A percentile compares a stretch with the other conserved stretches of the same genome.
Conservation (phyloP, 2,113 vertebrate species). For the Cavia aperea region DNA sequence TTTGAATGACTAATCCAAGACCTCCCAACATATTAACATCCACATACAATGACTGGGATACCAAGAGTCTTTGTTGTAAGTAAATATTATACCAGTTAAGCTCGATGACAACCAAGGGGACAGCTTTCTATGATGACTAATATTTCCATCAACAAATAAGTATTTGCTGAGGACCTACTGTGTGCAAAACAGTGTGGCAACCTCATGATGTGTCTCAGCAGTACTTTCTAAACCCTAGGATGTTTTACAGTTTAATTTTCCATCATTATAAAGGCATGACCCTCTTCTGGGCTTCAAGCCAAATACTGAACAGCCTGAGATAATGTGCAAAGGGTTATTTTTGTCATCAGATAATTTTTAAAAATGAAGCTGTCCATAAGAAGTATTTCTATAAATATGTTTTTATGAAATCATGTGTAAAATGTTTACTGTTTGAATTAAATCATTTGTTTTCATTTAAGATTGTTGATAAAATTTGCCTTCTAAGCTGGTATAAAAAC, state of each 20-base stretch:
- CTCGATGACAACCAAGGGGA: background rate
- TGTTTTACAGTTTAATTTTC: constrained; percentile 70
- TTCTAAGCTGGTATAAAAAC: constrained; percentile 32
- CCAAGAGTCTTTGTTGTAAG: background rate
- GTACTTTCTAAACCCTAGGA: constrained; percentile 48
- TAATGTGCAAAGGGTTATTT: constrained; percentile 72
- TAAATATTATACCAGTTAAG: constrained; percentile 1
- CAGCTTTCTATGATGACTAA: background rate
- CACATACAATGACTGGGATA: background rate
- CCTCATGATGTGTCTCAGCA: constrained; percentile 42
- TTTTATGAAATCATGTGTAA: constrained; percentile 53
- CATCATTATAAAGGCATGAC: constrained; percentile 70
- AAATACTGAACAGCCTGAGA: constrained; percentile 71
- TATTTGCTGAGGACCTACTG: constrained; percentile 53
- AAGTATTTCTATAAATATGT: constrained; percentile 51
- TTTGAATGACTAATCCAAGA: background rate
- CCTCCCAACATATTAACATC: background rate
- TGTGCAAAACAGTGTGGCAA: background rate
- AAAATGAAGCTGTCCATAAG: constrained; percentile 57
- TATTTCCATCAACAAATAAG: constrained; percentile 1
- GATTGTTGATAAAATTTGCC: constrained; percentile 22
- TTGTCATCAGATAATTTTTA: constrained; percentile 73
- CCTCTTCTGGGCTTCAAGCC: constrained; percentile 72
- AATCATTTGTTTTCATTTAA: constrained; percentile 44
- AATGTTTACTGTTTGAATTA: constrained; percentile 47